Percentiles rank a stretch among this genome's conserved stretches.
Conservation (phyloP, 2,888 invertebrate genomes). For the Drosophila incognita region DNA sequence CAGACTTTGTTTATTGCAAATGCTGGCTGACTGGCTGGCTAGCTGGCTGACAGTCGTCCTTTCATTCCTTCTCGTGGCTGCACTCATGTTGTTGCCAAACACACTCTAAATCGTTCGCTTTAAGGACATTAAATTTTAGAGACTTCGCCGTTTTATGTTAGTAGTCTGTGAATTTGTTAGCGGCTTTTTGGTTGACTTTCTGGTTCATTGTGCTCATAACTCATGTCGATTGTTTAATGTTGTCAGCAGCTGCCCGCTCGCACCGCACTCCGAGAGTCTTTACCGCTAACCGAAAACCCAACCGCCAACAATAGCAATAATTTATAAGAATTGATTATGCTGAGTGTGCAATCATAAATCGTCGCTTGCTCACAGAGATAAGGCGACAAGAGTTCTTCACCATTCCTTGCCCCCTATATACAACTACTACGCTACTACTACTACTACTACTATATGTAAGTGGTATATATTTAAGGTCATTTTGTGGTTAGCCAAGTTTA, state of each 20-base stretch:
- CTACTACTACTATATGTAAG: not conserved
- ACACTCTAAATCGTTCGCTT: slow-evolving; percentile 18
- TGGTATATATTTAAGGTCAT: slow-evolving; percentile 49
- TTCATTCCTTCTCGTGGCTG: not conserved
- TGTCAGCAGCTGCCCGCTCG: slow-evolving; percentile 61
- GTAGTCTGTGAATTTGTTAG: slow-evolving; percentile 30
- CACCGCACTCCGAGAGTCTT: slow-evolving; percentile 7
- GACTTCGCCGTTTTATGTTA: slow-evolving; percentile 31
- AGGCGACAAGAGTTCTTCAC: slow-evolving; percentile 43
- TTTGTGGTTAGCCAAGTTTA: slow-evolving; percentile 61
- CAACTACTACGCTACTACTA: not conserved
- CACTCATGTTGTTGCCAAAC: slow-evolving; percentile 4
- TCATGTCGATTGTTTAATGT: slow-evolving; percentile 73
- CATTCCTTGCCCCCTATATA: not conserved
- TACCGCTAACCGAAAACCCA: slow-evolving; percentile 32
- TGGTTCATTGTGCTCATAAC: slow-evolving; percentile 67
- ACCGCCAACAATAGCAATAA: slow-evolving; percentile 75
- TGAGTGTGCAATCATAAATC: slow-evolving; percentile 77
- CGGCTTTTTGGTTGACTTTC: slow-evolving; percentile 17
- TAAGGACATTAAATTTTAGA: slow-evolving; percentile 54
- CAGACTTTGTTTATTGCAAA: slow-evolving; percentile 70
- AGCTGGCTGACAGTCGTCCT: slow-evolving; percentile 1
- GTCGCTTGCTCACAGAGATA: slow-evolving; percentile 57
- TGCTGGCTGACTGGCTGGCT: slow-evolving; percentile 18
- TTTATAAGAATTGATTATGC: slow-evolving; percentile 80